Conservation (phyloP, 2,113 vertebrate genomes). For the Amphilophus citrinellus region DNA sequence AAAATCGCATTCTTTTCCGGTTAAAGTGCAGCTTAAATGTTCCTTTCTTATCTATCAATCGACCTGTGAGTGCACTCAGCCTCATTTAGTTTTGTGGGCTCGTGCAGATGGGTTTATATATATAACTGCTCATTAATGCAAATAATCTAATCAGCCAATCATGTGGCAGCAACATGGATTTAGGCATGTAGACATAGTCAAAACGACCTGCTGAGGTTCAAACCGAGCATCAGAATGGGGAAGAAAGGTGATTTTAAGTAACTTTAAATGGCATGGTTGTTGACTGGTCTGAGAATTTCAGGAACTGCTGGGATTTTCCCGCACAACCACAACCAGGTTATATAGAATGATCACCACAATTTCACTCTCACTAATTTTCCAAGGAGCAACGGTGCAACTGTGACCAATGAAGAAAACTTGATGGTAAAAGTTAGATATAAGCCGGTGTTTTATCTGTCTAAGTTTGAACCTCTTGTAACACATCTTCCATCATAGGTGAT, state of each 20-base stretch:
- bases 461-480: background rate
- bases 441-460: background rate
- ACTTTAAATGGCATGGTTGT: background rate
- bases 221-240: too few relatives aligned
- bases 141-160: too few relatives aligned
- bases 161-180: too few relatives aligned
- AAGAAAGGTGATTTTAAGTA: too few relatives aligned
- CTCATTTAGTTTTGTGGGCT: constrained; percentile 15
- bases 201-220: too few relatives aligned
- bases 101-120: background rate
- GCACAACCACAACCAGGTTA: background rate
- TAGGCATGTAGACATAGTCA: too few relatives aligned
- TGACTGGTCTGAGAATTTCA: background rate
- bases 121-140: background rate
- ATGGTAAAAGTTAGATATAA: background rate
- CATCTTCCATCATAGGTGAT: background rate
- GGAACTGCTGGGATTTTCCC: background rate
- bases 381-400: background rate
- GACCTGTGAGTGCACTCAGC: constrained; percentile 44
- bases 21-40: constrained; percentile 48
- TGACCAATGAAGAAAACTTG: background rate
- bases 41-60: constrained; percentile 51
- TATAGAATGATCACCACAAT: background rate
- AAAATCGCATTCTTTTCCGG: constrained; percentile 61
- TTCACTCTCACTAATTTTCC: background rate